Percentiles rank a stretch among this genome's conserved stretches.
These are phyloP conservation scores for Axis porcinus DNA, from an alignment of 2,113 vertebrate genomes.

Conservation along the genomic window DNA sequence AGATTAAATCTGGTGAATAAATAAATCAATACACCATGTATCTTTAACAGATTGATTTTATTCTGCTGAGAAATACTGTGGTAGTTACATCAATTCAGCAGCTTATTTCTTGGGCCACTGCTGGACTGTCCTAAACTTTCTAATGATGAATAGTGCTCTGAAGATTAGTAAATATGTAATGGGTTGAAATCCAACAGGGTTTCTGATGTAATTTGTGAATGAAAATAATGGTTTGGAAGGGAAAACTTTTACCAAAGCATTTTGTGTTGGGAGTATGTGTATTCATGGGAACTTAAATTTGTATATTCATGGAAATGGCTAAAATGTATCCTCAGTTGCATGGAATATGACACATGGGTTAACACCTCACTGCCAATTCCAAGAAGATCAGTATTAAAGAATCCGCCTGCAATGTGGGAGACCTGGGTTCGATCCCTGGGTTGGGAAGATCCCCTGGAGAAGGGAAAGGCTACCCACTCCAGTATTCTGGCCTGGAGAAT, in stretches of 20 bases:
- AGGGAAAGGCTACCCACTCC: background rate
- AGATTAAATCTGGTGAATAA: background rate
- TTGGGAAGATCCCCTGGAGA: background rate
- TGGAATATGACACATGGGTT: background rate
- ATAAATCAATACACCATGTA: background rate
- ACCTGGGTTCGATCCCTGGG: background rate
- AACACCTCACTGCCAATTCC: background rate
- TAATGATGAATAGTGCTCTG: background rate
- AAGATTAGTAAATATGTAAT: background rate
- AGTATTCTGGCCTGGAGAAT: background rate
- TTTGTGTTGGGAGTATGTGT: background rate
- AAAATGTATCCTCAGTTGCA: background rate
- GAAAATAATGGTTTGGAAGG: background rate
- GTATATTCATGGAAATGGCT: background rate
- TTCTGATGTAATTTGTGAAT: background rate
- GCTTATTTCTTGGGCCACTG: background rate
- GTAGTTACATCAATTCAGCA: background rate
- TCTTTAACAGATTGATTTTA: background rate
- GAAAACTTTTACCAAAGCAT: background rate
- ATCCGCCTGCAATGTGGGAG: background rate
- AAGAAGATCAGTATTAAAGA: background rate
- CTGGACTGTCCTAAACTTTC: background rate
- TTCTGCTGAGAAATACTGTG: background rate
- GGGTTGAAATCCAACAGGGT: background rate
- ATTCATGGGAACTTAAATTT: background rate